Percentiles rank a stretch among this genome's conserved stretches.
Conservation (phyloP, 2,113 vertebrate species). For the Clupea harengus region DNA sequence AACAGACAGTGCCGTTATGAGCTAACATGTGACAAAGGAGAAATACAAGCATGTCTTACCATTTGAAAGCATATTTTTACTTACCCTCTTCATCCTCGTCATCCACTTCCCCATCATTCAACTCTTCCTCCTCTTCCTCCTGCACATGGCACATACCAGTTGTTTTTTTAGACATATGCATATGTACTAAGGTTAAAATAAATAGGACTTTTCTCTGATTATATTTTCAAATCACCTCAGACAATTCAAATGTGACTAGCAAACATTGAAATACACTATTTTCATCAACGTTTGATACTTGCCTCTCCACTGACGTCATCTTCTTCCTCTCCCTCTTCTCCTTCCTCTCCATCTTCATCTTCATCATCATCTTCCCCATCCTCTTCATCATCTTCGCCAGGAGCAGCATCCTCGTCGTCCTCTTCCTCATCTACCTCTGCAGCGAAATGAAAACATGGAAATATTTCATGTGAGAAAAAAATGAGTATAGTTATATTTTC, state of each 20-base stretch:
- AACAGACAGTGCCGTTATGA: neutral
- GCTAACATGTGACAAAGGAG: neutral
- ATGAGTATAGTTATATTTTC: neutral
- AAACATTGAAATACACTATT: neutral
- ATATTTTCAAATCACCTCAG: too few relatives aligned
- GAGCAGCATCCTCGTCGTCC: conserved; percentile 85
- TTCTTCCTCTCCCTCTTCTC: conserved; percentile 73
- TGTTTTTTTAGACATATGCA: neutral
- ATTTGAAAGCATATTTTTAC: neutral
- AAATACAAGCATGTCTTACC: neutral
- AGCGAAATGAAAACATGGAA: conserved; percentile 17
- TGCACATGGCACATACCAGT: conserved; percentile 10
- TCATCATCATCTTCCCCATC: conserved; percentile 89
- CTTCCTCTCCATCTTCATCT: conserved; percentile 84
- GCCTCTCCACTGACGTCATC: conserved; percentile 54
- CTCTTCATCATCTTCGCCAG: conserved; percentile 86
- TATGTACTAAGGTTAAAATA: neutral
- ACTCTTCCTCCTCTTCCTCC: conserved; percentile 46
- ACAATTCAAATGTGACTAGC: too few relatives aligned
- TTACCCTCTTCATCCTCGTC: conserved; percentile 64
- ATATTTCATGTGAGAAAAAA: neutral
- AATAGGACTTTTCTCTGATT: neutral
- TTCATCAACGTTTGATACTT: conserved; percentile 2
- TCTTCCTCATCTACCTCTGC: conserved; percentile 80
- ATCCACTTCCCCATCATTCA: conserved; percentile 57